These are phyloP conservation scores for Theropithecus gelada DNA, from an alignment of 2,113 vertebrate species.

Conservation along the genomic window DNA sequence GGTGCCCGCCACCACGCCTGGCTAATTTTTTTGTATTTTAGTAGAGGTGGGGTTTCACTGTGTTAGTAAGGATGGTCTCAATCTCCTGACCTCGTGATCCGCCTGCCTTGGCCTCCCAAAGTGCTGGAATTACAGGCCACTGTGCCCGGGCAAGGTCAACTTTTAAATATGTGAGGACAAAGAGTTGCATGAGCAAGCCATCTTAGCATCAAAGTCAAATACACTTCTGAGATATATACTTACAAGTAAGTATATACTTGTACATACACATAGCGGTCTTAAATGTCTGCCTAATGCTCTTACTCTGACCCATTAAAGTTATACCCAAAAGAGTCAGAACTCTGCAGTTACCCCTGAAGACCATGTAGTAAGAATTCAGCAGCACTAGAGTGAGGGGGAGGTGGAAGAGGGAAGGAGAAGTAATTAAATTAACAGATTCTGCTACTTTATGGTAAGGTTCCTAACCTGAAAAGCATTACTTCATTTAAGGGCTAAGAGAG, in stretches of 20 bases:
- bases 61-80: too few species aligned
- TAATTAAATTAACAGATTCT: not conserved
- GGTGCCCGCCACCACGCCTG: too few species aligned
- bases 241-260: not conserved
- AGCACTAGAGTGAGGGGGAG: not conserved
- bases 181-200: not conserved
- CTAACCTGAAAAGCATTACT: conserved; percentile 11
- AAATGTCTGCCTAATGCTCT: not conserved
- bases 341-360: not conserved
- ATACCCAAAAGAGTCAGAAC: not conserved
- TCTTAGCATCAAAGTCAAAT: not conserved
- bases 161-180: not conserved
- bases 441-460: not conserved
- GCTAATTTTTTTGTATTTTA: too few species aligned
- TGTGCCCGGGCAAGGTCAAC: not conserved
- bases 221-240: not conserved
- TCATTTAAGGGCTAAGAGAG: not conserved
- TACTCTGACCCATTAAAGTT: conserved; percentile 1
- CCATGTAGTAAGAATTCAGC: not conserved
- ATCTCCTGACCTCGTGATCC: too few species aligned
- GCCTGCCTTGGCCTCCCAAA: too few species aligned
- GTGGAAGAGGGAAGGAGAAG: not conserved
- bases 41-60: too few species aligned
- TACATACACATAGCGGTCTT: not conserved
- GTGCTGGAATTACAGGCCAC: too few species aligned